These are phyloP conservation scores for Neoarius graeffei DNA, from an alignment of 2,113 vertebrate genomes.

Conservation along the genomic window DNA sequence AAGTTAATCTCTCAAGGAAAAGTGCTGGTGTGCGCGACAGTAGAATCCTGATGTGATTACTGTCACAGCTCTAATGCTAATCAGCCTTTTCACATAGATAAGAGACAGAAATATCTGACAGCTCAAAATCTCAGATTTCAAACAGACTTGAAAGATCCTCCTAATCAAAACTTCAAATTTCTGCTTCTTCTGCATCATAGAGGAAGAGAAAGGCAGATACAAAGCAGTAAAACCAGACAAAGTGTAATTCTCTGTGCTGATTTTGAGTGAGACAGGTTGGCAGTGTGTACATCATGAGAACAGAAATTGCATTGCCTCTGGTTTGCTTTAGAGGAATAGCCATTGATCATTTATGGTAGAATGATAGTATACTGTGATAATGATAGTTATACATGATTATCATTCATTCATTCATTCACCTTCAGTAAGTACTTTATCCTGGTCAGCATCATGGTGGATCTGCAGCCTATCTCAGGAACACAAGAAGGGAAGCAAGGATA, in stretches of 20 bases:
- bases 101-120: conserved; percentile 25
- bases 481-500: background rate
- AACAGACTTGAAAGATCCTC: background rate
- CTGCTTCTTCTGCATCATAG: background rate
- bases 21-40: conserved; percentile 18
- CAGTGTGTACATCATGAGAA: background rate
- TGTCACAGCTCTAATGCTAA: conserved; percentile 31
- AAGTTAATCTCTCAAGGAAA: conserved; percentile 18
- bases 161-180: conserved; percentile 4
- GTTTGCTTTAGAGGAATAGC: background rate
- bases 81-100: conserved; percentile 30
- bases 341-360: background rate
- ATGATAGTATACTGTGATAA: background rate
- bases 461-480: background rate
- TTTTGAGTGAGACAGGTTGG: conserved; percentile 51
- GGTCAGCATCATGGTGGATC: background rate
- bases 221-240: conserved; percentile 11
- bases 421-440: background rate
- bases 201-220: background rate
- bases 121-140: background rate
- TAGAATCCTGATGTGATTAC: conserved; percentile 27
- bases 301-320: background rate
- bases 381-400: background rate
- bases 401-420: background rate
- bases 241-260: conserved; percentile 41